Evolutionary conservation across 2,888 invertebrate species (phyloP).

Genomic region (Acronicta leporina): DNA sequence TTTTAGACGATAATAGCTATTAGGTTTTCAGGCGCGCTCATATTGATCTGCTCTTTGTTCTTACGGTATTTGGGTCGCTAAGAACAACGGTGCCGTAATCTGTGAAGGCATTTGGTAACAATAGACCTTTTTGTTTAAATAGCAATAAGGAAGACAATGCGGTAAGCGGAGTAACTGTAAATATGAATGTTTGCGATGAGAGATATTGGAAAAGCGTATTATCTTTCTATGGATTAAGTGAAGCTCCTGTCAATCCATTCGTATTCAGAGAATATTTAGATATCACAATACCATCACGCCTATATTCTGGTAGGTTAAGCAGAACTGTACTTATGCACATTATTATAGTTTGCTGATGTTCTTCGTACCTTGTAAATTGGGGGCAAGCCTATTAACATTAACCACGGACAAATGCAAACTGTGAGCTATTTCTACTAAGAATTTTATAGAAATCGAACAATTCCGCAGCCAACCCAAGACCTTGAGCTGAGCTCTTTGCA

Average conservation of each 20-base stretch:
- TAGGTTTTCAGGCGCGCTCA: slow-evolving; percentile 54
- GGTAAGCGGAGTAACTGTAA: slow-evolving; percentile 42
- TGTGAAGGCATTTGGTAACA: slow-evolving; percentile 43
- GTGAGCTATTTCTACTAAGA: no score
- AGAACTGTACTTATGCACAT: no score
- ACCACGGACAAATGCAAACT: no score
- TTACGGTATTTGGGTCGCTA: slow-evolving; percentile 43
- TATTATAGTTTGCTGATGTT: no score
- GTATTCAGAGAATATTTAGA: neutral
- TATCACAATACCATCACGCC: neutral
- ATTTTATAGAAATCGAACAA: no score
- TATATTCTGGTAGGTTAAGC: no score
- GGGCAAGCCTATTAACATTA: no score
- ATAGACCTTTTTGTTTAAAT: slow-evolving; percentile 45
- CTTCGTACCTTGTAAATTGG: no score
- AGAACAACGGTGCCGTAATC: slow-evolving; percentile 44
- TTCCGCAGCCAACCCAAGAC: no score
- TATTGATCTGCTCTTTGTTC: slow-evolving; percentile 59
- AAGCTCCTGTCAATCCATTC: slow-evolving; percentile 4
- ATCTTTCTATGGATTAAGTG: slow-evolving; percentile 32
- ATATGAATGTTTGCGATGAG: slow-evolving; percentile 45
- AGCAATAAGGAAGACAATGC: slow-evolving; percentile 37
- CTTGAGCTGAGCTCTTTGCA: no score
- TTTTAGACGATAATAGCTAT: slow-evolving; percentile 64
- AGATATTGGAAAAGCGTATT: slow-evolving; percentile 40